phyloP scores from a whole-genome alignment of 2,797 vertebrate species.

The Diceros bicornis region DNA sequence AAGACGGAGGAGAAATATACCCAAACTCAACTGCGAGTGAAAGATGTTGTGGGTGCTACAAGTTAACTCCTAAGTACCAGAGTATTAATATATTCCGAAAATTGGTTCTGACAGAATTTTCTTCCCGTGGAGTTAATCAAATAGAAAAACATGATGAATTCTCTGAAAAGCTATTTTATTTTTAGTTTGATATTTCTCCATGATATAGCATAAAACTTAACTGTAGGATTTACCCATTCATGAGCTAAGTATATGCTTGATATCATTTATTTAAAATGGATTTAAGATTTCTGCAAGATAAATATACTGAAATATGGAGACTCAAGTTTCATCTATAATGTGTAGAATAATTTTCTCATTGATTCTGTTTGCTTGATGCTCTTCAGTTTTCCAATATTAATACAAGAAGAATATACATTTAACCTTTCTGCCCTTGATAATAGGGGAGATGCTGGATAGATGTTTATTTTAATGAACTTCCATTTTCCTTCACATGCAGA shows the following conservation, averaged over 20 bases:
- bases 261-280: conserved; percentile 37
- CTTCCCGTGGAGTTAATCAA: conserved; percentile 30
- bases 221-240: background rate
- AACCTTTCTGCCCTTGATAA: conserved; percentile 58
- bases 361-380: conserved; percentile 37
- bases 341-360: conserved; percentile 38
- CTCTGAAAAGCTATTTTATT: background rate
- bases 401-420: conserved; percentile 36
- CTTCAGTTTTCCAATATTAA: conserved; percentile 53
- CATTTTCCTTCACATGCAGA: conserved; percentile 47
- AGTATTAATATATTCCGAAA: conserved; percentile 39
- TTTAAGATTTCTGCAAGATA: conserved; percentile 21
- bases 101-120: background rate
- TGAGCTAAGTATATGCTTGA: background rate
- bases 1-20: conserved; percentile 32
- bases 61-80: background rate
- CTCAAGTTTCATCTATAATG: background rate
- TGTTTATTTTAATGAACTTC: conserved; percentile 55
- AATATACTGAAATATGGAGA: background rate
- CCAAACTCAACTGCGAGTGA: conserved; percentile 3
- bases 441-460: background rate
- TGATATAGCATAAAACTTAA: background rate
- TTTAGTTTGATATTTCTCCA: conserved; percentile 38
- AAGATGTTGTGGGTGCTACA: background rate
- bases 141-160: conserved; percentile 53